Evolutionary conservation across 2,113 vertebrate species (phyloP).

Genomic region (Phainopepla nitens): DNA sequence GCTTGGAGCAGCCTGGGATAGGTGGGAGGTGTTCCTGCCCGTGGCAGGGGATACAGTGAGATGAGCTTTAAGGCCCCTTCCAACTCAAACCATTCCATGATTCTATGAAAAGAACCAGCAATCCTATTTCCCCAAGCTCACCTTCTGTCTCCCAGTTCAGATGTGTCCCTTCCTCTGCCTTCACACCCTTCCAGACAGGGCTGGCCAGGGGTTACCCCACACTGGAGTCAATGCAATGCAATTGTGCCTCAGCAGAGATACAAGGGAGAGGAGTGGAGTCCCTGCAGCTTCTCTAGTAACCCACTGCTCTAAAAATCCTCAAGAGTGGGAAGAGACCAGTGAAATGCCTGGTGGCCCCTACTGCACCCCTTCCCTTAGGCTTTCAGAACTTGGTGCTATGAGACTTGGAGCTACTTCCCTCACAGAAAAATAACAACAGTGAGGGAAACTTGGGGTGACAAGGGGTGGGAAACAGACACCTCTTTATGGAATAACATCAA

Average conservation of each 20-base stretch:
- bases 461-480: background rate
- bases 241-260: background rate
- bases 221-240: background rate
- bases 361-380: background rate
- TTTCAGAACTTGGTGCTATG: background rate
- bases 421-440: background rate
- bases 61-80: background rate
- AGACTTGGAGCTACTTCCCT: background rate
- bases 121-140: background rate
- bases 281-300: background rate
- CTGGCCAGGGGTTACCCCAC: background rate
- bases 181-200: background rate
- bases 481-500: background rate
- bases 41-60: rapidly evolving
- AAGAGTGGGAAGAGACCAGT: background rate
- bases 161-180: background rate
- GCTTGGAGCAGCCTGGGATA: rapidly evolving
- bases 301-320: background rate
- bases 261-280: background rate
- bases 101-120: background rate
- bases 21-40: background rate
- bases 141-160: background rate
- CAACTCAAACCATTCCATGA: background rate
- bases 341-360: background rate
- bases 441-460: background rate